Percentiles rank a stretch among this genome's conserved stretches.
Evolutionary conservation across 2,113 vertebrate species (phyloP).

Genomic region (Mormoops blainvillei): DNA sequence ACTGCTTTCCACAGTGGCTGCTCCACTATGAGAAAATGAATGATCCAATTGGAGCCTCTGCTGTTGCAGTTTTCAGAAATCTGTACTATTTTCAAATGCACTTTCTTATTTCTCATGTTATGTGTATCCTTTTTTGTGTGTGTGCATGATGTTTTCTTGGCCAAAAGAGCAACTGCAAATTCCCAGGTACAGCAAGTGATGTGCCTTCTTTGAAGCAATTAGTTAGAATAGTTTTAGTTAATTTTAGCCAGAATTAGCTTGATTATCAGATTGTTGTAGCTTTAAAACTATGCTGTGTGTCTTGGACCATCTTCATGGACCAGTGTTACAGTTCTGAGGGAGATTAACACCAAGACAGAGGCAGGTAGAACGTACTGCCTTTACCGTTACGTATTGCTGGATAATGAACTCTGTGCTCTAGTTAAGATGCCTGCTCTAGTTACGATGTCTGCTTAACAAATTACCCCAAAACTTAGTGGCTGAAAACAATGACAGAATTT

Average conservation of each 20-base stretch:
- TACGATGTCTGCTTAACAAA: neutral
- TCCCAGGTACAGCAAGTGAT: neutral
- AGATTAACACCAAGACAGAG: neutral
- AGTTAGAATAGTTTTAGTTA: neutral
- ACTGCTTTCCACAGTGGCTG: neutral
- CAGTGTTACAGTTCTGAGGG: neutral
- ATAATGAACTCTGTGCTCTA: neutral
- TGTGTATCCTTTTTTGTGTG: neutral
- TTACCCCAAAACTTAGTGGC: neutral
- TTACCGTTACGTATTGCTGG: neutral
- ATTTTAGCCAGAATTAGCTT: neutral
- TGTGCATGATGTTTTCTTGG: neutral
- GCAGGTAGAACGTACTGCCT: neutral
- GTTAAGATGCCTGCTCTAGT: neutral
- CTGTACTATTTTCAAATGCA: neutral
- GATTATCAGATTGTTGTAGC: neutral
- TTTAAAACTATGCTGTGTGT: neutral
- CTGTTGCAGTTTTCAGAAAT: neutral
- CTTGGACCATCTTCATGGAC: neutral
- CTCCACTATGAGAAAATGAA: neutral
- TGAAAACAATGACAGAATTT: neutral
- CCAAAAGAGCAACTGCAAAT: neutral
- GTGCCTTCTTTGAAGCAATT: neutral
- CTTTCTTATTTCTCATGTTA: neutral
- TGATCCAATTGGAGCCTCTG: neutral